phyloP scores from a whole-genome alignment of 2,113 vertebrate species.

The Hydropotes inermis region DNA sequence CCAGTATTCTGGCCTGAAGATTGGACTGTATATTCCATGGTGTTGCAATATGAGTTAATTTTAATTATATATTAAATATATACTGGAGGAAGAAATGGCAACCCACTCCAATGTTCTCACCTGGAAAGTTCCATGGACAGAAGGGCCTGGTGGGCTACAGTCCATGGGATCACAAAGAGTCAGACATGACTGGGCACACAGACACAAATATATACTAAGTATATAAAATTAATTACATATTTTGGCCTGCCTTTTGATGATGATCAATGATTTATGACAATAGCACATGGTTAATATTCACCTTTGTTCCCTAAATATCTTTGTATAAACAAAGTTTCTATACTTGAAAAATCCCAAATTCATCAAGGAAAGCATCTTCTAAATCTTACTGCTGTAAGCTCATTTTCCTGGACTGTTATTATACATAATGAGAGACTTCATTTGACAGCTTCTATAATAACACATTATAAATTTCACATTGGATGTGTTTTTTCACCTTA shows the following conservation, averaged over 20 bases:
- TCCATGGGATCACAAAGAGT: neutral
- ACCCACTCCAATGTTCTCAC: neutral
- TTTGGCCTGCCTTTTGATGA: constrained; percentile 1
- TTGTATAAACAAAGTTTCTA: constrained; percentile 46
- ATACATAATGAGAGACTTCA: constrained; percentile 75
- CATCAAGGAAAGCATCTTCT: constrained; percentile 52
- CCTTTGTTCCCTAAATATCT: constrained; percentile 54
- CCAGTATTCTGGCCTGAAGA: neutral
- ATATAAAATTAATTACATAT: neutral
- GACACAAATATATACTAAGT: neutral
- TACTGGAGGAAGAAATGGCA: neutral
- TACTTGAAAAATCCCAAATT: constrained; percentile 49
- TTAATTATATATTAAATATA: constrained; percentile 40
- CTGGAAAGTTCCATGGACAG: neutral
- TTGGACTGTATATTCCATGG: neutral
- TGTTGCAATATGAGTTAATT: neutral
- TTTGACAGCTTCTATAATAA: constrained; percentile 73
- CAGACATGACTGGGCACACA: neutral
- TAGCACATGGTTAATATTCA: constrained; percentile 23
- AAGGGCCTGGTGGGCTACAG: neutral
- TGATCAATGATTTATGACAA: constrained; percentile 23
- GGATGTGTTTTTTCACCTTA: constrained; percentile 37
- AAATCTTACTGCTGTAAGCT: constrained; percentile 70
- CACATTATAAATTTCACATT: constrained; percentile 63
- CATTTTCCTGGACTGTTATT: constrained; percentile 71